Percentiles rank a stretch among this genome's conserved stretches.
phyloP scores from a whole-genome alignment of 2,888 invertebrate species.

The Pseudoips prasinana region DNA sequence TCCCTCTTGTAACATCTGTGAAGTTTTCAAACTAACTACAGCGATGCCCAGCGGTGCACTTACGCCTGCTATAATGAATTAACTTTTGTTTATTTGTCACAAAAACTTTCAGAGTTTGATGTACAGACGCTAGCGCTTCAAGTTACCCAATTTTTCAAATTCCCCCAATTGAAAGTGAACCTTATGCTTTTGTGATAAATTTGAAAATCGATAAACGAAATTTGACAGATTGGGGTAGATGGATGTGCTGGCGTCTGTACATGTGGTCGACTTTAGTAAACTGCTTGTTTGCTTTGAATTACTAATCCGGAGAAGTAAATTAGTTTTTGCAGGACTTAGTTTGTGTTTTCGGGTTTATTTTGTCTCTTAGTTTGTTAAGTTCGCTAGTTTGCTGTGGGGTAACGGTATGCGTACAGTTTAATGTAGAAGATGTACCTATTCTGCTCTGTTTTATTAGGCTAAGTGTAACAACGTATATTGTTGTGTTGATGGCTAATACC shows the following conservation, averaged over 20 bases:
- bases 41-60: constrained; percentile 34
- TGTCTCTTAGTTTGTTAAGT: constrained; percentile 1
- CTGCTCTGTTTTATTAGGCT: too few species aligned
- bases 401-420: too few species aligned
- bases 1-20: constrained; percentile 17
- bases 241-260: too few species aligned
- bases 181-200: too few species aligned
- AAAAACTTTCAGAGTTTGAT: constrained; percentile 26
- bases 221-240: too few species aligned
- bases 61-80: constrained; percentile 35
- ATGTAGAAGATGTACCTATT: too few species aligned
- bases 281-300: constrained; percentile 25
- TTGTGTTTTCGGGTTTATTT: constrained; percentile 7
- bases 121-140: too few species aligned
- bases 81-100: constrained; percentile 39
- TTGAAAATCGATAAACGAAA: too few species aligned
- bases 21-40: constrained; percentile 29
- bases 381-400: constrained; percentile 4
- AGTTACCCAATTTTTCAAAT: too few species aligned
- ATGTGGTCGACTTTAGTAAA: constrained; percentile 17
- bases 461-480: too few species aligned
- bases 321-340: constrained; percentile 16
- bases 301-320: constrained; percentile 16
- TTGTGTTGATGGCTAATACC: too few species aligned
- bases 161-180: too few species aligned